phyloP scores from a whole-genome alignment of 1,140 invertebrate species.

The Hestina assimilis region DNA sequence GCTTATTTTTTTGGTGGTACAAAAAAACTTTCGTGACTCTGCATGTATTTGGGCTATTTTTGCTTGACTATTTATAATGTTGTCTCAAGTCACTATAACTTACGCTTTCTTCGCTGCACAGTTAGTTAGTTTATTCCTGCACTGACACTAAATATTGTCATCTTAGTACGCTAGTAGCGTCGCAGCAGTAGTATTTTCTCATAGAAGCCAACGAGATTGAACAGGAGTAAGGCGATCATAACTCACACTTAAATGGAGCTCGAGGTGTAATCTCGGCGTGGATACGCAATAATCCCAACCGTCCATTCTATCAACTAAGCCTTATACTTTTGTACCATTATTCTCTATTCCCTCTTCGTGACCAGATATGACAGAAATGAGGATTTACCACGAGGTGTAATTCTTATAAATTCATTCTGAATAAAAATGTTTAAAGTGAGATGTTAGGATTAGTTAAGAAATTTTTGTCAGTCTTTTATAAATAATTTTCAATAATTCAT shows the following conservation, averaged over 20 bases:
- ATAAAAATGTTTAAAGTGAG: not conserved
- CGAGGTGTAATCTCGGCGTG: conserved; percentile 63
- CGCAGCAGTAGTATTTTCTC: conserved; percentile 65
- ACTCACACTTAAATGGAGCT: conserved; percentile 65
- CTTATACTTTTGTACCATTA: conserved; percentile 42
- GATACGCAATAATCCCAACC: conserved; percentile 61
- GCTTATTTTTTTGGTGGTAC: too few relatives aligned
- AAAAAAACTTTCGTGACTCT: too few relatives aligned
- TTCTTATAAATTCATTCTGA: conserved; percentile 6
- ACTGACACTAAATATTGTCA: conserved; percentile 23
- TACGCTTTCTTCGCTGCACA: not conserved
- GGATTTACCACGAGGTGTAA: conserved; percentile 16
- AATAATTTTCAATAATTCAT: not conserved
- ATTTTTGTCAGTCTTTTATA: not conserved
- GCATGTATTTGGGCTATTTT: too few relatives aligned
- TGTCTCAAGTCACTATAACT: not conserved
- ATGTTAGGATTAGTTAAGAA: not conserved
- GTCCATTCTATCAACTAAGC: conserved; percentile 56
- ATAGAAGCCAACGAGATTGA: conserved; percentile 67
- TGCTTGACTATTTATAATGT: not conserved
- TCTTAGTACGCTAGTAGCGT: conserved; percentile 48
- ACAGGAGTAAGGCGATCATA: conserved; percentile 64
- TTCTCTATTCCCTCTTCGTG: conserved; percentile 27
- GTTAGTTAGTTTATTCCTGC: conserved; percentile 18
- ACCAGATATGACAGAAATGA: conserved; percentile 22